Base-by-base conservation (phyloP, 2,888 invertebrate genomes). In the Fragum sueziense region DNA sequence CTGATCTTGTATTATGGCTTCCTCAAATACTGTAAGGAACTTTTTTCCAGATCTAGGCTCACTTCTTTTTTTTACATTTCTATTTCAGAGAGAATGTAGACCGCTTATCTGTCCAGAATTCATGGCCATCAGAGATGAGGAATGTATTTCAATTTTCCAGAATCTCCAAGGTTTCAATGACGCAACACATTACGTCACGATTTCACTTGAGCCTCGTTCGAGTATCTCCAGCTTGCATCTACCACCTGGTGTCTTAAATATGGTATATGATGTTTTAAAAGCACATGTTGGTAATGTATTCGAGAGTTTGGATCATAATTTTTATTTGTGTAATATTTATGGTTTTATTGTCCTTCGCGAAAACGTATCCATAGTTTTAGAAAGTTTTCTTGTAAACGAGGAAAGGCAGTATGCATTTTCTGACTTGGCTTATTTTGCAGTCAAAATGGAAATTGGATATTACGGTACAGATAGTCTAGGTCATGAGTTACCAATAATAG, bases 41-140 rank as follows among this genome's bases (percentile, higher is more conserved):
- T n/a, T n/a, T n/a, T n/a, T n/a, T n/a, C n/a, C n/a, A n/a, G n/a
- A n/a, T n/a, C n/a, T n/a, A n/a, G n/a, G n/a, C n/a, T n/a, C n/a
- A n/a, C n/a, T n/a, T n/a, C n/a, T n/a, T n/a, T n/a, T 41, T 41
- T 9, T 41, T 14, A 41, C 9, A 41, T 52, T 52, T 17, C 7
- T 25, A 22, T 57, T 67, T 20, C 52, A 69, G 69, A 34, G 31
- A 4, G 47, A 14, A 3, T 69, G 69, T 31, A 31, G 47, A 17
- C 51, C 9, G n/a, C 29, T 69, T n/a, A 17, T 0, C 6, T 69
- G 69, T 52, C 62, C 62, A 62, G 62, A 62, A 25, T 62, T n/a
- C 34, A 62, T 62, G 62, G 2, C 20, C 4, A 4, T 34, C 11
- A 33, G 9, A 17, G 34, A 62, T n/a, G 62, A 9, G 4, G 34